Conservation (phyloP, 2,113 vertebrate species). For the Pipra filicauda region DNA sequence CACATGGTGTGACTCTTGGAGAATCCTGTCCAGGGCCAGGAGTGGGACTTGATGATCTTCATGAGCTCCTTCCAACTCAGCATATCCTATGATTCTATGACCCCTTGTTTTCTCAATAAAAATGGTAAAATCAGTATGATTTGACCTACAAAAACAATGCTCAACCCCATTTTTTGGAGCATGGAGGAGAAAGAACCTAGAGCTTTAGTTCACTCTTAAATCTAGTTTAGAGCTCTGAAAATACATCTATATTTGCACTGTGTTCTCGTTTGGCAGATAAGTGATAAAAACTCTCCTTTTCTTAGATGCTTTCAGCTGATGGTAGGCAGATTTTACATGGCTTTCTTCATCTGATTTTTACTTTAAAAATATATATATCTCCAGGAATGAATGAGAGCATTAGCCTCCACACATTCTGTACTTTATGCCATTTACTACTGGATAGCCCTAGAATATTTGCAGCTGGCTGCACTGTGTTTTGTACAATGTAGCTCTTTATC, state of each 20-base stretch:
- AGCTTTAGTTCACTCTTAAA: neutral
- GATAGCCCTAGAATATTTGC: constrained; percentile 61
- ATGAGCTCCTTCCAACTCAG: neutral
- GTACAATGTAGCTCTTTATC: constrained; percentile 62
- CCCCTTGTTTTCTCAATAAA: neutral
- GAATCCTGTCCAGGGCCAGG: neutral
- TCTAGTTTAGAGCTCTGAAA: constrained; percentile 11
- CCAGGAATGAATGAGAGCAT: constrained; percentile 55
- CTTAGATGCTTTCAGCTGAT: constrained; percentile 44
- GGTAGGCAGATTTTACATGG: constrained; percentile 40
- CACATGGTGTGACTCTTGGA: neutral
- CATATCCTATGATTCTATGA: too few relatives aligned
- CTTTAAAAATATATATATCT: neutral
- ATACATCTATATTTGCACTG: constrained; percentile 35
- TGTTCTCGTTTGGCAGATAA: constrained; percentile 4
- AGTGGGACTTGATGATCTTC: neutral
- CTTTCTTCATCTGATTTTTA: constrained; percentile 8
- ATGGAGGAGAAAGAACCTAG: neutral
- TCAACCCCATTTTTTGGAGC: neutral
- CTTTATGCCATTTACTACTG: constrained; percentile 55
- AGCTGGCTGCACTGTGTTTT: constrained; percentile 55
- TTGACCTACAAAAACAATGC: neutral
- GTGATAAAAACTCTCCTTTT: neutral
- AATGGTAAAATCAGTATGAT: neutral
- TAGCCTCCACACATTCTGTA: constrained; percentile 39